phyloP scores from a whole-genome alignment of 2,113 vertebrate genomes.

The Tapirus terrestris region DNA sequence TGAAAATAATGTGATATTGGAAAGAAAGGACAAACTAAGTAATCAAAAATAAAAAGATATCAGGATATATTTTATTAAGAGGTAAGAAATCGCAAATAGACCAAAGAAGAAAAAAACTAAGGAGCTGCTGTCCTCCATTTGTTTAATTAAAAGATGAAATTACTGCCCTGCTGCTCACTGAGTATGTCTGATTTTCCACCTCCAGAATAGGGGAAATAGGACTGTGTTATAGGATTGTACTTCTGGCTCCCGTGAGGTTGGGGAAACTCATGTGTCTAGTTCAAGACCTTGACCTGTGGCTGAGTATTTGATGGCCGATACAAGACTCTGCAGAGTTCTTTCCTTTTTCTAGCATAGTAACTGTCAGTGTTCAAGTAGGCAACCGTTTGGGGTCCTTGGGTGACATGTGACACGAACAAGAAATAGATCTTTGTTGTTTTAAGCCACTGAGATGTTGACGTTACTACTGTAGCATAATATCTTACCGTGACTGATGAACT shows the following conservation, averaged over 20 bases:
- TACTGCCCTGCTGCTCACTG: not conserved
- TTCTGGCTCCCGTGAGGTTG: not conserved
- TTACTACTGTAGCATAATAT: not conserved
- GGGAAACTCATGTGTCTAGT: not conserved
- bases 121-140: not conserved
- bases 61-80: not conserved
- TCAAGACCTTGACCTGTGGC: not conserved
- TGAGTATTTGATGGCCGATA: not conserved
- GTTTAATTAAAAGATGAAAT: slow-evolving; percentile 58
- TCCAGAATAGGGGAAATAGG: not conserved
- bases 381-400: not conserved
- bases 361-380: not conserved
- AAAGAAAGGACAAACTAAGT: not conserved
- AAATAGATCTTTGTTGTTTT: not conserved
- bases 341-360: not conserved
- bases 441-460: not conserved
- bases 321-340: not conserved
- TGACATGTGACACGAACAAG: not conserved
- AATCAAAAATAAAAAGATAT: not conserved
- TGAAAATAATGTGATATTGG: not conserved
- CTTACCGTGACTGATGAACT: not conserved
- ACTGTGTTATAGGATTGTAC: not conserved
- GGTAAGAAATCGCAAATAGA: not conserved
- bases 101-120: not conserved
- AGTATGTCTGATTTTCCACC: not conserved